These are phyloP conservation scores for Sebastes dallii DNA, from an alignment of 2,797 vertebrate genomes.

Conservation along the genomic window DNA sequence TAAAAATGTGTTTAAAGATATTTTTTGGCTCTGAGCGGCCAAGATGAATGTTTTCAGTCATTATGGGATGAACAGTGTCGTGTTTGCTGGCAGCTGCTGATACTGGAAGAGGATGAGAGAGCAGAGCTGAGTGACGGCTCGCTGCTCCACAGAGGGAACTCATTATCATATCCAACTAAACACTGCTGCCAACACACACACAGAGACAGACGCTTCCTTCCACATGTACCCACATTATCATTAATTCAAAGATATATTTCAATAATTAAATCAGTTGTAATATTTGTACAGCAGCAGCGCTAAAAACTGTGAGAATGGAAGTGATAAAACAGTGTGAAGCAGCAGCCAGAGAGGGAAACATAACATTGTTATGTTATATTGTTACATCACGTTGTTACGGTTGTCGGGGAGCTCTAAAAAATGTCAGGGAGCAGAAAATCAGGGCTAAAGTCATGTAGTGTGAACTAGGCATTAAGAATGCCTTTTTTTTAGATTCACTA, in stretches of 20 bases:
- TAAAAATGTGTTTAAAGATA: not conserved
- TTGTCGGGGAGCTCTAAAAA: too few relatives aligned
- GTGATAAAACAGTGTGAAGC: not conserved
- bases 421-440: too few relatives aligned
- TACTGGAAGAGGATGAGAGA: constrained; percentile 42
- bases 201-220: not conserved
- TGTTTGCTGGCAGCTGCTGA: constrained; percentile 33
- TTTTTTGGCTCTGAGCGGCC: not conserved
- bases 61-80: not conserved
- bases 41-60: not conserved
- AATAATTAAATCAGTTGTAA: constrained; percentile 22
- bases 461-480: too few relatives aligned
- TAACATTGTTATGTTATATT: too few relatives aligned
- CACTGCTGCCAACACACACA: not conserved
- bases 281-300: not conserved
- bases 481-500: too few relatives aligned
- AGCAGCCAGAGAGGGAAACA: not conserved
- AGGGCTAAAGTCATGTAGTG: too few relatives aligned
- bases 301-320: not conserved
- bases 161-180: constrained; percentile 35
- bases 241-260: constrained; percentile 9
- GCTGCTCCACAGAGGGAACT: constrained; percentile 23
- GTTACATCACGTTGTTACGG: too few relatives aligned
- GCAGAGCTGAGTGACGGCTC: constrained; percentile 35
- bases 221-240: not conserved